Evolutionary conservation across 1,140 invertebrate species (phyloP).

Genomic region (Conopomorpha cramerella): DNA sequence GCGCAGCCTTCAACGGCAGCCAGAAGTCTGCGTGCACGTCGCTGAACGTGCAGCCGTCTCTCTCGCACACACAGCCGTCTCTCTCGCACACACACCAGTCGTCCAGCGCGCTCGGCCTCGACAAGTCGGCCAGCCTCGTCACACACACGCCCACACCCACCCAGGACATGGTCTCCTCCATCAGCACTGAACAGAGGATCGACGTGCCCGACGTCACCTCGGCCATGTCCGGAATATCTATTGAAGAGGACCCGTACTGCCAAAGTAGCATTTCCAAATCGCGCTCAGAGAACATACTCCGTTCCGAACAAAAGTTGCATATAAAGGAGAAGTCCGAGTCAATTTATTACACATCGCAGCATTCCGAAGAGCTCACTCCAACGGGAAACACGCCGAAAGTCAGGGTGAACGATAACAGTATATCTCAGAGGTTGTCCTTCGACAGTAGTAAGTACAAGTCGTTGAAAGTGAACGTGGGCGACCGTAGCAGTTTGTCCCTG

Average conservation of each 20-base stretch:
- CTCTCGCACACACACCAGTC: constrained; percentile 43
- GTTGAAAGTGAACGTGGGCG: constrained; percentile 29
- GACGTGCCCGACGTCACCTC: constrained; percentile 52
- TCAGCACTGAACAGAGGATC: constrained; percentile 52
- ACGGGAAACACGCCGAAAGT: constrained; percentile 33
- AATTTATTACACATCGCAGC: constrained; percentile 53
- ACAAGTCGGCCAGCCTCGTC: constrained; percentile 46
- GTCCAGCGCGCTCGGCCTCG: constrained; percentile 47
- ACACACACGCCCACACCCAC: constrained; percentile 56
- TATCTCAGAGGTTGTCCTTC: constrained; percentile 42
- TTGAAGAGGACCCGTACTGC: constrained; percentile 51
- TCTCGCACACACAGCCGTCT: too few relatives aligned
- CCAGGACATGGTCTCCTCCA: constrained; percentile 58
- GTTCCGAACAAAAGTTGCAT: constrained; percentile 40
- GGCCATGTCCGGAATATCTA: constrained; percentile 53
- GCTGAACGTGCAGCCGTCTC: constrained; percentile 48
- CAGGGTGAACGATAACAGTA: constrained; percentile 34
- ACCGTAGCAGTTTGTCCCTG: constrained; percentile 47
- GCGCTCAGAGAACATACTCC: constrained; percentile 48
- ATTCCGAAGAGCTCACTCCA: constrained; percentile 42
- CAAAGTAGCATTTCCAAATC: constrained; percentile 54
- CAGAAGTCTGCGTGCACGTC: constrained; percentile 51
- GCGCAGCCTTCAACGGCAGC: constrained; percentile 47
- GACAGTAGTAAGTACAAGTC: constrained; percentile 43
- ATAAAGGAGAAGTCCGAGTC: constrained; percentile 47